Evolutionary conservation across 2,113 vertebrate species (phyloP), one percentile per base, ranked within the genome.

Genomic region (Quiscalus mexicanus): DNA sequence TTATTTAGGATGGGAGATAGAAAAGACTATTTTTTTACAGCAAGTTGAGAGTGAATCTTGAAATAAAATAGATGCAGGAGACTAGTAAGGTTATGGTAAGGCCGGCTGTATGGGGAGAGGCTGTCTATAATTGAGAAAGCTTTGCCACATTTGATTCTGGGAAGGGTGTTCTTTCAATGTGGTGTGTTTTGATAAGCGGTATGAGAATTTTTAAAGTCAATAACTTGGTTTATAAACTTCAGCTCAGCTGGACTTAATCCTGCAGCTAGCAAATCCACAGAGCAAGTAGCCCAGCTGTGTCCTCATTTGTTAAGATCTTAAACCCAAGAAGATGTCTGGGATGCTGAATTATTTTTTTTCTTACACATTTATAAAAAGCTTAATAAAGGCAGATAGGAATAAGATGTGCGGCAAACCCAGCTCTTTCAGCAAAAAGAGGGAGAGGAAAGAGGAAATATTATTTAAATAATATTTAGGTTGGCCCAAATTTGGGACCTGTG

Each of bases 281-380:
- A 96, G 83, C 92, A 96, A 95, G 95, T 95, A 96, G 86, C 90
- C 96, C 92, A 94, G 92, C 95, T 95, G 95, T 96, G 93, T 96
- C 90, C 92, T 96, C 96, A 96, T 95, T 97, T 97, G 95, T 96
- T 96, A 95, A 96, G 95, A 97, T 97, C 96, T 96, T 96, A 94
- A 96, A 96, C 92, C 95, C 73, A 91, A 84, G 88, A 84, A 79
- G 90, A 94, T 6, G 65, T 90, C 87, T 87, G 73, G 95, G 90
- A 81, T 84, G 90, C 81, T 89, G 94, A 74, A n/a, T 65, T 65
- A 11, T 68, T 92, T 73, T 70, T 93, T 84, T 81, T 10, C 71
- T 67, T 71, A 28, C 24, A 49, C 41, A 19, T 94, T 96, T 93
- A 84, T 87, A 84, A 90, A 88, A 81, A 96, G 76, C 91, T 73